A percentile compares a stretch with the other conserved stretches of the same genome.
These are phyloP conservation scores for Caenorhabditis briggsae DNA, from an alignment of 1,140 invertebrate species.

Conservation along the genomic window DNA sequence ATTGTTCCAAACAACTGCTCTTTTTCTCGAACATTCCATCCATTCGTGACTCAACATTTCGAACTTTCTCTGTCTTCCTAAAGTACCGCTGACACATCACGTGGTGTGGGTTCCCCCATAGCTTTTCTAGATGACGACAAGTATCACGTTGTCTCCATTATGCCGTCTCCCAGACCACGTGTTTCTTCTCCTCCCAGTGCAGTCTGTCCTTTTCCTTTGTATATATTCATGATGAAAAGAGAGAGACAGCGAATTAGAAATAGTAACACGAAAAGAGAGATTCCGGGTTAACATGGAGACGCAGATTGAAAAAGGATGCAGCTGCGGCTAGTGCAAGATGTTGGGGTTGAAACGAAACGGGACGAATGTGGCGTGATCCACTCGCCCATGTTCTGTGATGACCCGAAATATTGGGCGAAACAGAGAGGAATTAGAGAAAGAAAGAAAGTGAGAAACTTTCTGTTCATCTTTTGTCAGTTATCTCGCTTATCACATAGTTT, in stretches of 20 bases:
- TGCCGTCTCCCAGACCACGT: neutral
- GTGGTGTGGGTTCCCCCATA: neutral
- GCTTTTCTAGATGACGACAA: neutral
- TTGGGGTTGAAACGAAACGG: conserved; percentile 39
- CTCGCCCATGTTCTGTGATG: conserved; percentile 33
- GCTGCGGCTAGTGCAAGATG: conserved; percentile 25
- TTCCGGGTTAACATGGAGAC: neutral
- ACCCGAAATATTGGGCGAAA: conserved; percentile 3
- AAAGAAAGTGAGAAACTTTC: conserved; percentile 24
- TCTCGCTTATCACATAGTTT: neutral
- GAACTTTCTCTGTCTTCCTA: conserved; percentile 20
- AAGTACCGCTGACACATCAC: conserved; percentile 3
- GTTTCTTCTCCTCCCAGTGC: conserved; percentile 28
- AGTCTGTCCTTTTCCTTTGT: conserved; percentile 42
- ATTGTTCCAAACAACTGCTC: neutral
- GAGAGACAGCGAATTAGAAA: conserved; percentile 26
- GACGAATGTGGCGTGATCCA: conserved; percentile 42
- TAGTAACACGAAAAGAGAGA: neutral
- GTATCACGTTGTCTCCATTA: conserved; percentile 45
- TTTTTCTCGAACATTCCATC: neutral
- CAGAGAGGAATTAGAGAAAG: neutral
- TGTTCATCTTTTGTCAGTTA: conserved; percentile 1
- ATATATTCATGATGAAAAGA: conserved; percentile 35
- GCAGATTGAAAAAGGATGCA: conserved; percentile 9
- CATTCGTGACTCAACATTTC: conserved; percentile 41